Conservation (phyloP, 1,140 invertebrate genomes). For the Scylla paramamosain region DNA sequence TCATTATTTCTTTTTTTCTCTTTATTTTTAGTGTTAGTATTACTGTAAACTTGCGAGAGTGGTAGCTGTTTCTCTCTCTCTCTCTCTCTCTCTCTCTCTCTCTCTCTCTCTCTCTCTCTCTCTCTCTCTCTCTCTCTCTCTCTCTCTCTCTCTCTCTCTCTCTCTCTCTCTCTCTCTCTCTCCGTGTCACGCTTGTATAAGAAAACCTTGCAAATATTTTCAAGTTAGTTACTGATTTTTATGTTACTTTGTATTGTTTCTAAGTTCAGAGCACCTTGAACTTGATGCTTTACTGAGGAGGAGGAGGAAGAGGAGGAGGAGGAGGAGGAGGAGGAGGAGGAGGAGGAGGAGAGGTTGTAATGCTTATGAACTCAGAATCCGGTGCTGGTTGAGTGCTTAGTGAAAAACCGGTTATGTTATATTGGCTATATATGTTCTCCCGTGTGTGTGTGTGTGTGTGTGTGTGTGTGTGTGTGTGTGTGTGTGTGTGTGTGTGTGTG, state of each 20-base stretch:
- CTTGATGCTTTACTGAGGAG: background rate
- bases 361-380: background rate
- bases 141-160: background rate
- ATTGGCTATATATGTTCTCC: background rate
- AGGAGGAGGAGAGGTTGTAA: background rate
- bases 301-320: background rate
- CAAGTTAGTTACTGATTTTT: background rate
- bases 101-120: background rate
- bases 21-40: no score
- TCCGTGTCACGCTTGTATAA: background rate
- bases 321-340: background rate
- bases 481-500: constrained; percentile 30
- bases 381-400: background rate
- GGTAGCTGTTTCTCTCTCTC: constrained; percentile 28
- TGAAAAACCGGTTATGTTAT: background rate
- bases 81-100: constrained; percentile 49
- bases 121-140: constrained; percentile 10
- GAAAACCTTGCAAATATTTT: no score
- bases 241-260: no score
- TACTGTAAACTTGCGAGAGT: no score
- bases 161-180: background rate
- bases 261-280: no score
- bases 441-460: background rate
- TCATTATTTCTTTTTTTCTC: no score
- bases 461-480: constrained; percentile 38